Evolutionary conservation across 2,888 invertebrate genomes (phyloP), one percentile per base, ranked within the genome.

Genomic region (Psylliodes chrysocephalus): DNA sequence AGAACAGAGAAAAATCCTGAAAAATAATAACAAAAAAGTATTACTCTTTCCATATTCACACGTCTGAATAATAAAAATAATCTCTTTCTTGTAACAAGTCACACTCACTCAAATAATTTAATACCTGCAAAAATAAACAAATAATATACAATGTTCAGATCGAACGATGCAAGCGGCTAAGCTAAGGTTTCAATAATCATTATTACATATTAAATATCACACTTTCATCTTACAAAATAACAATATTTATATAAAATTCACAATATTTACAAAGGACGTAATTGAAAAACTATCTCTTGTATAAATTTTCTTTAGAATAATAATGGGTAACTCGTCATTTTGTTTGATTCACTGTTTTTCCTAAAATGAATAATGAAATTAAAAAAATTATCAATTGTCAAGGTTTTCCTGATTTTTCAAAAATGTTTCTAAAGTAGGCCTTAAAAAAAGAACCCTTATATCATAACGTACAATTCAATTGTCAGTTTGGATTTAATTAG

Each of bases 241-340:
- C 47, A 63, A 60, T 54, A 53, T 63, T 60, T 30, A 54, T 62
- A 64, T 40, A 63, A 60, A 64, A 59, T 65, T 63, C 55, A 63
- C 60, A 63, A 30, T 68, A 65, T 68, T 38, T 68, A 63, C 65
- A 68, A 52, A 55, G 65, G 68, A 63, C 65, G 62, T 67, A 62
- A 57, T 65, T 42, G 57, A 15, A 61, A n/a, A 65, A 53, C 40
- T 35, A 57, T 47, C 33, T 56, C 30, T 19, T 47, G 15, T 47
- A 47, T 57, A 47, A 47, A 40, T 38, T 38, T 15, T 19, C 8
- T 40, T 47, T n/a, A 30, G 18, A 15, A 22, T 40, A 46, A 51
- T n/a, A 33, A 19, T 19, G 28, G 17, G 40, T 22, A 35, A 30
- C 62, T 55, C 19, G 62, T 62, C 55, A 62, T 62, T 62, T 49